Base-by-base conservation (phyloP, 1,140 invertebrate genomes). In the Hesperophylax magnus region DNA sequence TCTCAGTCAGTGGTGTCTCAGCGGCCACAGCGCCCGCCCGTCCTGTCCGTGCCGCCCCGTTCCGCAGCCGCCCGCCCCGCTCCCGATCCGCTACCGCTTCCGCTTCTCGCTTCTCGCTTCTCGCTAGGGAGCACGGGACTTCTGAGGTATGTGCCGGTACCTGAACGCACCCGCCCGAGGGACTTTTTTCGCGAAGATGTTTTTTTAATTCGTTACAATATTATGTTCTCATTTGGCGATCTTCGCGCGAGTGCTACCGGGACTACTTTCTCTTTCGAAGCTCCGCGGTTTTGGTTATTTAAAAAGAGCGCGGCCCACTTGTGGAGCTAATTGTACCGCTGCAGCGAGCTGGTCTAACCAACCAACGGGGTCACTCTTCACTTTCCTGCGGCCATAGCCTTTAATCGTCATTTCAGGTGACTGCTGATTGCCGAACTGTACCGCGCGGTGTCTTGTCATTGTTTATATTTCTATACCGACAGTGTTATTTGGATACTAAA, bases 241-340 rank as follows among this genome's bases (percentile, higher is more conserved):
- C 47, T 53, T 56, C 71, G 39, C 15, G 56, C 56, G 27, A 61
- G 31, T 24, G 56, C 71, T 31, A 39, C 11, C 75, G 54, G 18
- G 58, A 52, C 76, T 34, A 77, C 76, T 77, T 77, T 77, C 76
- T 77, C 76, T 77, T 77, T 77, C 76, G 58, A 14, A 54, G 39
- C 52, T 24, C 53, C 39, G 39, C 74, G 27, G 53, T 53, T 76
- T 61, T 31, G 74, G 56, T 76, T 53, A 76, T 61, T 61, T 76
- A 76, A 76, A 76, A 60, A 76, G 74, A 34, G 1, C 39, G 60
- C 76, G 75, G 54, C 60, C 22, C 60, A 65, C 60, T 77, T 65
- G 39, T 39, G 31, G 74, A 39, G 69, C 47, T 53, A 27, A 54
- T 54, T 54, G 47, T 54, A 31, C 20, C 69, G 69, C 47, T 20